Evolutionary conservation across 2,888 invertebrate genomes (phyloP).

Genomic region (Cerceris ruficornis): DNA sequence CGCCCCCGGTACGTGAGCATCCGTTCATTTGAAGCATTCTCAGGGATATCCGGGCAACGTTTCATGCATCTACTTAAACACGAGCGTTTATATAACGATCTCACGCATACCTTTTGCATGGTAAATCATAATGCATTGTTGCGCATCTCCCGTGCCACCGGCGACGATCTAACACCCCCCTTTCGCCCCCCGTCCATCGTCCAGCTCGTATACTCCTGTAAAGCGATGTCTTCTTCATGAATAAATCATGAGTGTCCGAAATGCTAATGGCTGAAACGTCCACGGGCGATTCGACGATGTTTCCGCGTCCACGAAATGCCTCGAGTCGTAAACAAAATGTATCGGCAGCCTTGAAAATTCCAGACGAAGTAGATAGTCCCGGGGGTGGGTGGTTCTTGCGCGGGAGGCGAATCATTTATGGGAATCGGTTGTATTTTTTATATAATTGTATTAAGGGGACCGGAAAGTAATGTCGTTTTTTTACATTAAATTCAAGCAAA

Average conservation of each 20-base stretch:
- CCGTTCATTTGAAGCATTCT: slow-evolving; percentile 47
- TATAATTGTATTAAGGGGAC: no score
- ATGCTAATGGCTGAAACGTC: slow-evolving; percentile 66
- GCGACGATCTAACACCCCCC: neutral
- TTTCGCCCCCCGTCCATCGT: no score
- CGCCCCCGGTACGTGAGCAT: slow-evolving; percentile 32
- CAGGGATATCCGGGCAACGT: slow-evolving; percentile 37
- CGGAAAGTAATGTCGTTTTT: no score
- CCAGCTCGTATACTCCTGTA: no score
- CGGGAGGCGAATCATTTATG: no score
- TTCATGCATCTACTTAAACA: slow-evolving; percentile 61
- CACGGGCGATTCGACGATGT: slow-evolving; percentile 40
- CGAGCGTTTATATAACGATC: slow-evolving; percentile 58
- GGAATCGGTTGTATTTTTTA: no score
- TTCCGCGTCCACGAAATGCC: slow-evolving; percentile 45
- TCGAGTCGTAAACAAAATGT: slow-evolving; percentile 57
- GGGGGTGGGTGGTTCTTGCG: slow-evolving; percentile 22
- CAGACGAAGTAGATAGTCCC: slow-evolving; percentile 35
- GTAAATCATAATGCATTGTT: slow-evolving; percentile 67
- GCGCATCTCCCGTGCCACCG: slow-evolving; percentile 36
- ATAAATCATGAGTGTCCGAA: slow-evolving; percentile 68
- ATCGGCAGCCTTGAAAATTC: slow-evolving; percentile 55
- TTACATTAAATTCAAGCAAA: no score
- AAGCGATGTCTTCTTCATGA: slow-evolving; percentile 59
- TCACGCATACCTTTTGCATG: slow-evolving; percentile 57